Base-by-base conservation (phyloP, 2,113 vertebrate genomes). In the Proterorhinus semilunaris region DNA sequence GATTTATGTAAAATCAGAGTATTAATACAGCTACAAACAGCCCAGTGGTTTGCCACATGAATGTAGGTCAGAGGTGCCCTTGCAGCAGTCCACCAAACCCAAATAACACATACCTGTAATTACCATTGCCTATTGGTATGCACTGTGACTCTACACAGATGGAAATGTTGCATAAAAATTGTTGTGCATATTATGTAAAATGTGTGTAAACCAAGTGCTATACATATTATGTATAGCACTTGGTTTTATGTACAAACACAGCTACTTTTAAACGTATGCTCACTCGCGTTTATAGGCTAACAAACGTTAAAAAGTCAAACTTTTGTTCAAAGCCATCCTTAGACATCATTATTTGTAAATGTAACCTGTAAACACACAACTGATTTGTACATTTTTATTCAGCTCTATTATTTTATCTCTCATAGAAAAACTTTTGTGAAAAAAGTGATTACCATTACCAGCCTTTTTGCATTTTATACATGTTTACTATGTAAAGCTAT, bases 1-100 rank as follows among this genome's bases (percentile, higher is more conserved):
- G 74, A 83, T 83, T 74, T 80, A 71, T 82, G 68, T 65, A 65
- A 81, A 78, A 72, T 72, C 47, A 6, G 53, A 10, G 36, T 2
- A 36, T 27, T 58, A 42, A 44, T 45, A 44, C 58, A 44, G 7
- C 55, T 11, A 58, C 55, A 58, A 61, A 61, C 13, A 61, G 57
- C 58, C 58, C 58, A 44, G 42, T 42, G 58, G 42, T 44, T 42
- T 61, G 58, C 7, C 57, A 61, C 36, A n/a, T 61, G 44, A 44
- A 44, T 61, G 57, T 58, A 21, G 13, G 6, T 42, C 27, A 6
- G 5, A 44, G 57, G 57, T 61, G 11, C 10, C 6, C 57, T 61
- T 27, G 43, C 42, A 61, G 57, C 36, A 61, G 57, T 61, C 57
- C 36, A 7, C 42, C 58, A 43, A 61, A n/a, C 58, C 8, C 42